Conservation (phyloP, 2,113 vertebrate genomes). For the Melospiza georgiana region DNA sequence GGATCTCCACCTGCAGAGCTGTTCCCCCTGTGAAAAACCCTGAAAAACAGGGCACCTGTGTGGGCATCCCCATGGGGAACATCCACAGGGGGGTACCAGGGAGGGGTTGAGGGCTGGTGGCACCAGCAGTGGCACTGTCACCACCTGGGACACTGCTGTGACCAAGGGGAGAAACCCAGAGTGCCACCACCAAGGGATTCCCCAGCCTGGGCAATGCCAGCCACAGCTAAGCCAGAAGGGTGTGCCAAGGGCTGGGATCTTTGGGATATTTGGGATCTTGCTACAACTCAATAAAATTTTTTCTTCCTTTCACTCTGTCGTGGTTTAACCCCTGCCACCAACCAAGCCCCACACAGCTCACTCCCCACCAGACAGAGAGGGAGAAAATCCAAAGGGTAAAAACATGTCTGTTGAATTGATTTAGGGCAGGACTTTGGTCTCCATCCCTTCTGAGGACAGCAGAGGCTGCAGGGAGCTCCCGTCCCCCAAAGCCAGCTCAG, state of each 20-base stretch:
- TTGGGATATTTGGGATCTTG: background rate
- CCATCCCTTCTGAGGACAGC: background rate
- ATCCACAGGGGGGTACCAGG: background rate
- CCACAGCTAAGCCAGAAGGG: background rate
- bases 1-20: background rate
- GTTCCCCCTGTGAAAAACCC: background rate
- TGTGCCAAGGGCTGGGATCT: background rate
- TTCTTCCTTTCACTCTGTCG: background rate
- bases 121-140: background rate
- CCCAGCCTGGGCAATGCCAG: background rate
- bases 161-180: background rate
- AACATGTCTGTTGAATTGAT: background rate
- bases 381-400: background rate
- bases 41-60: background rate
- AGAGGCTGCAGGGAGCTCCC: background rate
- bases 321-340: background rate
- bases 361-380: background rate
- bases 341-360: background rate
- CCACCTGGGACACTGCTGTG: rapidly evolving
- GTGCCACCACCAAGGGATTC: background rate
- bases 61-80: background rate
- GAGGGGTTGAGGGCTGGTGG: background rate
- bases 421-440: background rate
- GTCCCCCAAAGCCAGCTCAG: background rate
- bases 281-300: background rate